These are phyloP conservation scores for Theonella swinhoei DNA, from an alignment of 37 sponge, comb jelly and placozoan genomes.

Conservation along the genomic window DNA sequence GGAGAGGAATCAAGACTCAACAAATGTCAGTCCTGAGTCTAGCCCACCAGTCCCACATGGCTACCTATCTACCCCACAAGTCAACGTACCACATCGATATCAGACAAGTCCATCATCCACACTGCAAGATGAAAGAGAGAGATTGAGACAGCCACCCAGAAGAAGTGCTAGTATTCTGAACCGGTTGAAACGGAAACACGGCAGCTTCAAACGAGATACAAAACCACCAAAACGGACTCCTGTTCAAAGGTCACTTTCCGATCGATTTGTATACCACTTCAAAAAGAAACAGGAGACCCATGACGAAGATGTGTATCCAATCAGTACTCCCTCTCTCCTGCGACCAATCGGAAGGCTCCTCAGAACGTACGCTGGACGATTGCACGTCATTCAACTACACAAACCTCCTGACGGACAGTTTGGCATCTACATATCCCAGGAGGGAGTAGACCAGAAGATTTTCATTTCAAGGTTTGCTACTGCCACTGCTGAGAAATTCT, in stretches of 20 bases:
- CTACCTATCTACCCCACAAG: not conserved
- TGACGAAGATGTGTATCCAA: not conserved
- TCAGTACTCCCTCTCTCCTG: conserved; percentile 30
- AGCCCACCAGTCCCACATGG: not conserved
- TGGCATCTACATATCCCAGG: conserved; percentile 47
- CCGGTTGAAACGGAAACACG: conserved; percentile 12
- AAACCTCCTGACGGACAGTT: conserved; percentile 46
- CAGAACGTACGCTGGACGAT: conserved; percentile 6
- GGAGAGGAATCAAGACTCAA: too few relatives aligned
- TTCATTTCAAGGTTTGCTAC: conserved; percentile 52
- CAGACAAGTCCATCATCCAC: not conserved
- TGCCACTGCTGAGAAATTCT: conserved; percentile 31
- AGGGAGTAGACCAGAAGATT: not conserved
- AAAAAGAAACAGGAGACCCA: not conserved
- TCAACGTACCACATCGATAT: not conserved
- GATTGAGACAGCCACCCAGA: not conserved
- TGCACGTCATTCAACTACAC: conserved; percentile 37
- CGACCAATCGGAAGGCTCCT: conserved; percentile 38
- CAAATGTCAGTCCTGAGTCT: too few relatives aligned
- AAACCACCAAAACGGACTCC: conserved; percentile 9
- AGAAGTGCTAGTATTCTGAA: conserved; percentile 29
- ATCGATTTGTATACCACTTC: conserved; percentile 3
- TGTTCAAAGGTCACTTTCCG: conserved; percentile 22
- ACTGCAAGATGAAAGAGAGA: not conserved
- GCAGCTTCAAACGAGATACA: not conserved